Evolutionary conservation across 2,113 vertebrate genomes (phyloP).

Genomic region (Taxidea taxus): DNA sequence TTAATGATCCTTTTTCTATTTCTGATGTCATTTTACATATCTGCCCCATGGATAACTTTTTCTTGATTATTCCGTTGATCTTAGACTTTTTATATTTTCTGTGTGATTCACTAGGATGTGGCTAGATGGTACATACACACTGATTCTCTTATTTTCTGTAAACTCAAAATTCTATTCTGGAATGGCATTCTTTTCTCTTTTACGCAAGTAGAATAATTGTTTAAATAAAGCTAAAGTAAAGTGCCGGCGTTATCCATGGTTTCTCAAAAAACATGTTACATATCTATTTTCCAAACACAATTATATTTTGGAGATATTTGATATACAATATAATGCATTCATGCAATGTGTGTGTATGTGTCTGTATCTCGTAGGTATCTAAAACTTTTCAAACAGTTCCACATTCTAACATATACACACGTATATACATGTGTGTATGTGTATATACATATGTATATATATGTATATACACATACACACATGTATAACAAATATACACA

Average conservation of each 20-base stretch:
- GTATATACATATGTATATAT: too few species aligned
- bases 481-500: not conserved
- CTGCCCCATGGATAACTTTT: not conserved
- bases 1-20: not conserved
- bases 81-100: not conserved
- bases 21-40: not conserved
- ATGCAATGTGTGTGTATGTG: not conserved
- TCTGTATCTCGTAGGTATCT: not conserved
- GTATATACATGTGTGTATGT: too few species aligned
- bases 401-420: not conserved
- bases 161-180: not conserved
- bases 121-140: not conserved
- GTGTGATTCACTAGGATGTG: not conserved
- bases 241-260: not conserved
- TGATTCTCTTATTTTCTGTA: not conserved
- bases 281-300: not conserved
- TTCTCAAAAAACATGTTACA: not conserved
- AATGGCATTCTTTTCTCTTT: not conserved
- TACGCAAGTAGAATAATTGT: not conserved
- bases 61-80: not conserved
- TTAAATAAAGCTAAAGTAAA: not conserved
- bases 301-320: not conserved
- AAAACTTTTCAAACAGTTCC: not conserved
- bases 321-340: not conserved
- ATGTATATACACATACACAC: too few species aligned